These are phyloP conservation scores for Phortica variegata DNA, from an alignment of 1,140 invertebrate genomes.

Conservation along the genomic window DNA sequence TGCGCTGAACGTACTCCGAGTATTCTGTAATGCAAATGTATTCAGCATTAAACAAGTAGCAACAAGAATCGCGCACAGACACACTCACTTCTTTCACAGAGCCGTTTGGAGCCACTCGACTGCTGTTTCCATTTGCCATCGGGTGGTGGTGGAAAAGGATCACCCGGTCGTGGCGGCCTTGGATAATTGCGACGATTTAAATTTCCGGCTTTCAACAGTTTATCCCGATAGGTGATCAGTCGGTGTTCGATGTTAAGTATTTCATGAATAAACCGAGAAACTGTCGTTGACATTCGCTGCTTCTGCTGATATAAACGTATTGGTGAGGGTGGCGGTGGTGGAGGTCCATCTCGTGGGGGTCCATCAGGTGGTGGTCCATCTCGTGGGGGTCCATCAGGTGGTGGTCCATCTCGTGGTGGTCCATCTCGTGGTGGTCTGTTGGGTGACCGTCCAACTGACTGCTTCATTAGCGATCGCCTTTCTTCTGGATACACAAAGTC, in stretches of 20 bases:
- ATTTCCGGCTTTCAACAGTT: too few species aligned
- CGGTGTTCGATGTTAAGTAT: too few species aligned
- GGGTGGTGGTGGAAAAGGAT: constrained; percentile 35
- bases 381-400: constrained; percentile 3
- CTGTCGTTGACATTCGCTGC: too few species aligned
- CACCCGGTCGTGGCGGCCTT: constrained; percentile 16
- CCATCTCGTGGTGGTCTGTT: constrained; percentile 1
- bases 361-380: neutral
- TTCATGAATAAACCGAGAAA: too few species aligned
- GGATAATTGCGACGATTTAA: too few species aligned
- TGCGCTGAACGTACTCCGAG: constrained; percentile 40
- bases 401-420: neutral
- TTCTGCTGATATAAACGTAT: too few species aligned
- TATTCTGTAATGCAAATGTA: constrained; percentile 31
- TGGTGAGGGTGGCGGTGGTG: too few species aligned
- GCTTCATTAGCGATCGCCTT: constrained; percentile 4
- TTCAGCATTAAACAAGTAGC: neutral
- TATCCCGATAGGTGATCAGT: too few species aligned
- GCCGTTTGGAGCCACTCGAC: constrained; percentile 17
- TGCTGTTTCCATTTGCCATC: constrained; percentile 6
- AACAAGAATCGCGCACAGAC: neutral
- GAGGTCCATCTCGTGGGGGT: too few species aligned
- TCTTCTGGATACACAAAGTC: neutral
- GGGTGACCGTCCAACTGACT: too few species aligned
- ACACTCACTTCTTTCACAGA: constrained; percentile 47